Conservation (phyloP, 2,797 vertebrate genomes). For the Emys orbicularis region DNA sequence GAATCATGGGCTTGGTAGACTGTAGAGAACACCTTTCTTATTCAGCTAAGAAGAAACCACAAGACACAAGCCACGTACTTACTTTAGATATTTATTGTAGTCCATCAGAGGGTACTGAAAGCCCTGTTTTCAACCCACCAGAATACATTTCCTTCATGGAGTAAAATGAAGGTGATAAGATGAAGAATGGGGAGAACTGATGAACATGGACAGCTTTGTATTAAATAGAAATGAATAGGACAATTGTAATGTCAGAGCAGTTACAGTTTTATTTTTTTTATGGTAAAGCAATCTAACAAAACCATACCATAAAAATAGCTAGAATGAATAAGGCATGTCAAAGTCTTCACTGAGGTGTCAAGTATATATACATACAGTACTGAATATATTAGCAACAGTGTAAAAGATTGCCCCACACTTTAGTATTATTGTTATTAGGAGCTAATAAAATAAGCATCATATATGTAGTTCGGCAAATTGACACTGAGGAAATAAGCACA, state of each 20-base stretch:
- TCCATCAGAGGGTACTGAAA: slow-evolving; percentile 73
- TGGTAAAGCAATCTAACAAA: slow-evolving; percentile 69
- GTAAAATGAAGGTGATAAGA: slow-evolving; percentile 40
- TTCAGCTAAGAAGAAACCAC: slow-evolving; percentile 30
- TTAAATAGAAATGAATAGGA: slow-evolving; percentile 30
- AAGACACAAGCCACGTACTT: slow-evolving; percentile 3
- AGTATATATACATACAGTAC: slow-evolving; percentile 71
- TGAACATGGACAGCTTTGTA: not conserved
- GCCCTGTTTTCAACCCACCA: slow-evolving; percentile 63
- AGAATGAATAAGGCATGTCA: slow-evolving; percentile 56
- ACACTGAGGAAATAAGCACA: not conserved
- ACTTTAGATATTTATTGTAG: slow-evolving; percentile 62
- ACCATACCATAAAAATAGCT: slow-evolving; percentile 62
- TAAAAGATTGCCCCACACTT: slow-evolving; percentile 31
- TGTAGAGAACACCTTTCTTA: slow-evolving; percentile 40
- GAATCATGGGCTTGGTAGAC: slow-evolving; percentile 22
- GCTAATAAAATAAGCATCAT: not conserved
- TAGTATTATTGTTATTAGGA: slow-evolving; percentile 16
- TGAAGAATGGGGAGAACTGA: not conserved
- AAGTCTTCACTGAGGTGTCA: slow-evolving; percentile 68
- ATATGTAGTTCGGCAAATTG: not conserved
- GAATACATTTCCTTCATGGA: slow-evolving; percentile 47
- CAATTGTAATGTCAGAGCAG: slow-evolving; percentile 34
- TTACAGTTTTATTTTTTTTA: slow-evolving; percentile 63
- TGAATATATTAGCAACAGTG: slow-evolving; percentile 64